phyloP scores from a whole-genome alignment of 2,113 vertebrate genomes.

The Trematocara nigrifrons region DNA sequence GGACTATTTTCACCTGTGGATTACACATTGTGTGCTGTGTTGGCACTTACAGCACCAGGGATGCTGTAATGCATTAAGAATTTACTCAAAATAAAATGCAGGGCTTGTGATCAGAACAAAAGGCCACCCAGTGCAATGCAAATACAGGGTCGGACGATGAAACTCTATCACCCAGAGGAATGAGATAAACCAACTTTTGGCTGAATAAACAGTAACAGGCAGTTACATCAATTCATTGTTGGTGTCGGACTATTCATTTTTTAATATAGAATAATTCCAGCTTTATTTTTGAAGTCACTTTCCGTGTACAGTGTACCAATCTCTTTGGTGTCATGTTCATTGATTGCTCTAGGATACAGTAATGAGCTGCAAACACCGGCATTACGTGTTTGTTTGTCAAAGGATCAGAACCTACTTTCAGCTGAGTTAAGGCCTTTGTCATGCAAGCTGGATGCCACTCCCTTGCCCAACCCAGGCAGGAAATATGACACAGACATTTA shows the following conservation, averaged over 20 bases:
- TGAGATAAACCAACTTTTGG: neutral
- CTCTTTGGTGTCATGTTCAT: neutral
- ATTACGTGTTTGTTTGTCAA: slow-evolving; percentile 22
- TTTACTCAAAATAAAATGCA: neutral
- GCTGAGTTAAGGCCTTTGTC: slow-evolving; percentile 3
- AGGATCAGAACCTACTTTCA: slow-evolving; percentile 5
- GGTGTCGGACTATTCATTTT: neutral
- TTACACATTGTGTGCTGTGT: neutral
- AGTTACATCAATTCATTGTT: neutral
- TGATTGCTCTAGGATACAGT: neutral
- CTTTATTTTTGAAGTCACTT: neutral
- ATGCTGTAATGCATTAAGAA: neutral
- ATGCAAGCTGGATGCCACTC: slow-evolving; percentile 14
- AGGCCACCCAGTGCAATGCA: neutral
- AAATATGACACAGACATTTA: slow-evolving; percentile 57
- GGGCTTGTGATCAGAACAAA: neutral
- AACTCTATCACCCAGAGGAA: neutral
- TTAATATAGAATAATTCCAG: neutral
- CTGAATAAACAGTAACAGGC: neutral
- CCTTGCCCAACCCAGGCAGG: slow-evolving; percentile 10
- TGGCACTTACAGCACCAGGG: neutral
- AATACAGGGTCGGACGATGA: neutral
- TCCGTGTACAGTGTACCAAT: neutral
- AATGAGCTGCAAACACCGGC: neutral
- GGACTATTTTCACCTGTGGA: neutral